These are phyloP conservation scores for Lysandra bellargus DNA, from an alignment of 2,888 invertebrate species.

Conservation along the genomic window DNA sequence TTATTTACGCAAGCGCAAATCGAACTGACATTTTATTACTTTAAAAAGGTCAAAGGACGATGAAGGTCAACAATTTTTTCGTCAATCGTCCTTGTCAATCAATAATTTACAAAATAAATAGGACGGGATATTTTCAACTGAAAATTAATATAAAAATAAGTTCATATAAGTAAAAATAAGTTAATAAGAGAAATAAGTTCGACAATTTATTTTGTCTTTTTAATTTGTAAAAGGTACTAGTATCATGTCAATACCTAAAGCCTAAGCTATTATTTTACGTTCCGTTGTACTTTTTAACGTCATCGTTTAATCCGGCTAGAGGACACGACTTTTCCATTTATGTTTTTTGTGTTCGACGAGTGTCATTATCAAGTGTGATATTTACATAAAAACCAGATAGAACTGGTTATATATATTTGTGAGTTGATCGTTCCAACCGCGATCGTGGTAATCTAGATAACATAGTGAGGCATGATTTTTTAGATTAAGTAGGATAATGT, in stretches of 20 bases:
- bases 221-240: too few species aligned
- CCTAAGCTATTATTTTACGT: neutral
- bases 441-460: conserved; percentile 29
- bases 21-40: conserved; percentile 7
- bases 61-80: conserved; percentile 20
- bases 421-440: conserved; percentile 30
- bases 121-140: neutral
- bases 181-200: neutral
- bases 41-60: conserved; percentile 23
- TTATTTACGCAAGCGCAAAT: conserved; percentile 16
- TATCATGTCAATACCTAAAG: too few species aligned
- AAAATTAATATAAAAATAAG: too few species aligned
- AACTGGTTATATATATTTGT: conserved; percentile 34
- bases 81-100: neutral
- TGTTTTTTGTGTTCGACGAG: conserved; percentile 9
- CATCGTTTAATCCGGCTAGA: neutral
- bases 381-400: conserved; percentile 30
- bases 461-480: conserved; percentile 21
- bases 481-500: conserved; percentile 28
- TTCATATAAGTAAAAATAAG: too few species aligned
- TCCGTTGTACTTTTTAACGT: conserved; percentile 1
- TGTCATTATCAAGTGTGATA: conserved; percentile 31
- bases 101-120: neutral
- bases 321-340: conserved; percentile 22
- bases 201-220: too few species aligned